Evolutionary conservation across 1,140 invertebrate genomes (phyloP), one percentile per base, ranked within the genome.

Genomic region (Drosophila saltans): DNA sequence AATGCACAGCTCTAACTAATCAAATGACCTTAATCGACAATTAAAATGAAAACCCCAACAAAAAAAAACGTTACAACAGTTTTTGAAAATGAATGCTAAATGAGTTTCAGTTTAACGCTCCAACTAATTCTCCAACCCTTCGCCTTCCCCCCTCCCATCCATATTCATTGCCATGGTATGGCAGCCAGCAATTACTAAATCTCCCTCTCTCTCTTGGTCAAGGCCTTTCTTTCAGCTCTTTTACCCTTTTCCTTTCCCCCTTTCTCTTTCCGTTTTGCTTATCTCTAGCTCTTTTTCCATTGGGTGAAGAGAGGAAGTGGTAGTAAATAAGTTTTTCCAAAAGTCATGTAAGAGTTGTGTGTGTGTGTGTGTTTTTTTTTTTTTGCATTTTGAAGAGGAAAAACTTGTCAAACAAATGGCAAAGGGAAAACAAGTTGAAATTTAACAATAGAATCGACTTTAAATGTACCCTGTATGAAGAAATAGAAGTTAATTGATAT

Each of bases 11-110:
- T 75, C 60, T 66, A 85, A 79, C 79, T 70, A 85, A 86, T 83
- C 82, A 82, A 88, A 71, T 88, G 83, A 86, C 83, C 82, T 86
- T 84, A 86, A 86, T 86, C 82, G 82, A 69, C 70, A 80, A 77
- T 88, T 88, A 72, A 83, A 88, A 80, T 80, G 83, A 83, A 86
- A 81, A 66, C 63, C 72, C 63, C 16, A 16, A 78, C 59, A 77
- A 72, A 63, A 66, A 16, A 16, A 16, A 16, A 16, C 16, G 64
- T 77, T 76, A 77, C 66, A 66, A 71, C 45, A 59, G 62, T 66
- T 36, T 48, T 10, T 33, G 16, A 24, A 66, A 45, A 21, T 16
- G 30, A 39, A 39, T 36, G 56, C n/a, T n/a, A 72, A 33, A 33
- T 57, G 43, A 5, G 45, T 48, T 48, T 48, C 21, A 48, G 45